Conservation (phyloP, 2,797 vertebrate genomes). For the Pseudochirops cupreus region DNA sequence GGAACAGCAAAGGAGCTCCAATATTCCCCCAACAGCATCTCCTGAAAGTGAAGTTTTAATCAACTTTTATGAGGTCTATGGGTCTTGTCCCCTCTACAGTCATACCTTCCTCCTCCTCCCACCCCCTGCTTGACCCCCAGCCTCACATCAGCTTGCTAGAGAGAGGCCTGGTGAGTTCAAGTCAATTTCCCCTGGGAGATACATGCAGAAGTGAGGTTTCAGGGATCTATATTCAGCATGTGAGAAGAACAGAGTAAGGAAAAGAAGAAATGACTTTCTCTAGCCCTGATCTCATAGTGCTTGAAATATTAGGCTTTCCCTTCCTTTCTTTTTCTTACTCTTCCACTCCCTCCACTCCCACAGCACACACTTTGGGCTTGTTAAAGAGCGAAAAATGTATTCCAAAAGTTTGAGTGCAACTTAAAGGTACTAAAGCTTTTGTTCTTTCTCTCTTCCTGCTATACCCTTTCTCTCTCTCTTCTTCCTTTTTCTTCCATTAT, state of each 20-base stretch:
- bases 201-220: background rate
- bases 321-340: background rate
- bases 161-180: background rate
- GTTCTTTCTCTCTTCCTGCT: background rate
- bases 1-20: background rate
- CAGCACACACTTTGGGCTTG: background rate
- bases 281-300: background rate
- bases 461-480: background rate
- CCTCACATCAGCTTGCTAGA: background rate
- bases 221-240: background rate
- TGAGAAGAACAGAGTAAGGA: background rate
- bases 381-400: background rate
- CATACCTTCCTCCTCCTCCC: background rate
- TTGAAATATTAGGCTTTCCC: background rate
- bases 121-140: background rate
- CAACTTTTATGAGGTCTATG: background rate
- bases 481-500: background rate
- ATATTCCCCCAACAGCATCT: background rate
- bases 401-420: background rate
- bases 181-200: background rate
- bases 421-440: background rate
- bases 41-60: background rate
- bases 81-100: background rate
- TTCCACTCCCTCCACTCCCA: background rate
- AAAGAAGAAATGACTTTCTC: background rate